A percentile compares a stretch with the other conserved stretches of the same genome.
Conservation (phyloP, 2,888 invertebrate genomes). For the Meganola albula region DNA sequence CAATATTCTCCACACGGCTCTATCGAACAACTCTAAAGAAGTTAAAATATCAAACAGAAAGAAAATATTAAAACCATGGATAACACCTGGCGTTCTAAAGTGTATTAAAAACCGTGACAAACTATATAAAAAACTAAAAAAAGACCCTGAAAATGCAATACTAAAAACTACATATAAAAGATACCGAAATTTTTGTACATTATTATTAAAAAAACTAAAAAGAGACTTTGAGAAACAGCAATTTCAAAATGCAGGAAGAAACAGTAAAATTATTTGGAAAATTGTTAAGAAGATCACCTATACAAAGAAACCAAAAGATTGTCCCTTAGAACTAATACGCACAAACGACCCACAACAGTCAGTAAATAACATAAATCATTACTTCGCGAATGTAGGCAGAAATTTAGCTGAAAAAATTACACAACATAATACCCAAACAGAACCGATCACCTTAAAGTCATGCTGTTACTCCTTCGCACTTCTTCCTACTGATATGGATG, state of each 20-base stretch:
- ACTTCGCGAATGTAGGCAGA: slow-evolving; percentile 2
- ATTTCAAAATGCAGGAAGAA: background rate
- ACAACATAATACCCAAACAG: background rate
- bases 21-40: background rate
- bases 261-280: slow-evolving; percentile 3
- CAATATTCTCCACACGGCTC: background rate
- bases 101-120: slow-evolving; percentile 3
- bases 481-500: slow-evolving; percentile 1
- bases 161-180: background rate
- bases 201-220: slow-evolving; percentile 2
- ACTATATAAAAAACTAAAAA: slow-evolving; percentile 4
- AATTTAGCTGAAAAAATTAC: background rate
- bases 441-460: background rate
- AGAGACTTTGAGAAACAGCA: slow-evolving; percentile 1
- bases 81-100: slow-evolving; percentile 1
- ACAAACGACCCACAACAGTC: background rate
- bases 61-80: slow-evolving; percentile 1
- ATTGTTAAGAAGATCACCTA: background rate
- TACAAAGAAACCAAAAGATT: background rate
- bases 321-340: background rate
- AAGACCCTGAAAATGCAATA: background rate
- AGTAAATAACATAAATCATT: background rate
- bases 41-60: slow-evolving; percentile 1
- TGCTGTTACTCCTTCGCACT: slow-evolving; percentile 2
- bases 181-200: slow-evolving; percentile 2